A percentile compares a stretch with the other conserved stretches of the same genome.
Evolutionary conservation across 35 echinoderm and acorn worm species (phyloP).

Genomic region (Ophioderma brevispina): DNA sequence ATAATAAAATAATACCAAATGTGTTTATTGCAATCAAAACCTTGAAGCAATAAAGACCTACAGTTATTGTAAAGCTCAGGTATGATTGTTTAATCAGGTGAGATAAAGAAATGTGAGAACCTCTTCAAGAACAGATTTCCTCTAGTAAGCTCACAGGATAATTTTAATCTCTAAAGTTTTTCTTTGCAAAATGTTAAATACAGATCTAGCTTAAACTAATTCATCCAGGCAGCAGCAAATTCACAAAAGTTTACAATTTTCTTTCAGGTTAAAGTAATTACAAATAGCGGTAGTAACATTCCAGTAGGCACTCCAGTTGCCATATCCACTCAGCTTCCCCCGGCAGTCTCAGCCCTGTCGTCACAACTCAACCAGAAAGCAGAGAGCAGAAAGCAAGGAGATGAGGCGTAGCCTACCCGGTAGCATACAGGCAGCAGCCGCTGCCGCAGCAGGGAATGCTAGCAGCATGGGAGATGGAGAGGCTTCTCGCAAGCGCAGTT

Average conservation of each 20-base stretch:
- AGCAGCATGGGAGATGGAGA: background rate
- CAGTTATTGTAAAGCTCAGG: too few species aligned
- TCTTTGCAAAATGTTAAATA: background rate
- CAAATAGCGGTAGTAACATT: constrained; percentile 46
- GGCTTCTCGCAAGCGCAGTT: constrained; percentile 10
- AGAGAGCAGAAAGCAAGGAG: constrained; percentile 11
- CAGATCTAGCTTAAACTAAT: background rate
- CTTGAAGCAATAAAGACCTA: too few species aligned
- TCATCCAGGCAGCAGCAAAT: background rate
- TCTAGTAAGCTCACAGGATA: too few species aligned
- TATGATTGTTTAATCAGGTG: too few species aligned
- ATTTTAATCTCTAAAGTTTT: too few species aligned
- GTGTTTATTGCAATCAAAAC: too few species aligned
- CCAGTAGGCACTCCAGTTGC: constrained; percentile 59
- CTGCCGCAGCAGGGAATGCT: background rate
- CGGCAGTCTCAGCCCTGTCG: constrained; percentile 62
- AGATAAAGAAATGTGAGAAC: too few species aligned
- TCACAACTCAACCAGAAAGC: constrained; percentile 45
- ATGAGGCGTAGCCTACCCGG: constrained; percentile 2
- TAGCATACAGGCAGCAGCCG: background rate
- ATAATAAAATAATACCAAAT: too few species aligned
- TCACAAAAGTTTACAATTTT: background rate
- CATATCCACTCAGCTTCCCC: constrained; percentile 67
- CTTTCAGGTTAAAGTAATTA: constrained; percentile 59
- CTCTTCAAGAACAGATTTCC: too few species aligned